Base-by-base conservation (phyloP, 2,888 invertebrate genomes). In the Chloroclysta siterata region DNA sequence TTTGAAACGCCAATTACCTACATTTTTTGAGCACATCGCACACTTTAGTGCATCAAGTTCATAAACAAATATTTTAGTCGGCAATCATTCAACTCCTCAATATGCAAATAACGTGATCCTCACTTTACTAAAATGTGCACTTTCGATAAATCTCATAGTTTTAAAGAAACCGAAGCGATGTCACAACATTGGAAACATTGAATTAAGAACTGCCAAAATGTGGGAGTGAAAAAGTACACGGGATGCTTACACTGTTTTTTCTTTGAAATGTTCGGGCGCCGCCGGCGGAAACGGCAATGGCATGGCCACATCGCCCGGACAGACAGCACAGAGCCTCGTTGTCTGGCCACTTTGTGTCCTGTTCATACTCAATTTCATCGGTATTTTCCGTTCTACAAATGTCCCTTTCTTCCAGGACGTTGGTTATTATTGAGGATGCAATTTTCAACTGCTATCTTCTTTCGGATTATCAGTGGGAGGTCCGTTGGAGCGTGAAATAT, bases 241-340 rank as follows among this genome's bases (percentile, higher is more conserved):
- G 13, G 39, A 29, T 57, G 33, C 33, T 29, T 54, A 44, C 36
- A 17, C 15, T 41, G 29, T 52, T 56, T 52, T 52, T 53, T 54
- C 53, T 50, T 60, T 60, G 60, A 57, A 85, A 83, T 85, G 80
- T 79, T 78, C 78, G 84, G 87, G 81, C 89, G 91, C 86, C 90
- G 90, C 90, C 91, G 91, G 87, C 90, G 92, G 91, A 91, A 87
- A 87, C 80, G 68, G 72, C 80, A 85, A 84, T 80, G 83, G 79
- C 81, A 77, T 80, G 76, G 82, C 79, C 85, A 83, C 88, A 85
- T 64, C 47, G 51, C 51, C 51, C 29, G 55, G 51, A 46, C 79
- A 65, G 75, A 73, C 71, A 8, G 76, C 76, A 87, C 83, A 86
- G 76, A 73, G 73, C 74, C 72, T 78, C 79, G 71, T 81, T 85